Evolutionary conservation across 2,888 invertebrate genomes (phyloP).

Genomic region (Parascotia fuliginaria): DNA sequence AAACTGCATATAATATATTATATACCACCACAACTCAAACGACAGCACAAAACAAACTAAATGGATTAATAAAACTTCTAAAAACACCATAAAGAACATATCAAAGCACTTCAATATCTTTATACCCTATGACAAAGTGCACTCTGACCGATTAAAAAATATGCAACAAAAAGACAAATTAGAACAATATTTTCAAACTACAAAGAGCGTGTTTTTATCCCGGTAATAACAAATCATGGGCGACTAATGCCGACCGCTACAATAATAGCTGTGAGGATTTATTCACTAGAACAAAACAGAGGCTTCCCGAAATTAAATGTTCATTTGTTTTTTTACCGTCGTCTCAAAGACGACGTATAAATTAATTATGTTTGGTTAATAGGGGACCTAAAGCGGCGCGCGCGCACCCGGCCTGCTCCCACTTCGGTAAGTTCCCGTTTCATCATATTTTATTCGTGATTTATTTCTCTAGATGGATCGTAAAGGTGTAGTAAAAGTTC

Average conservation of each 20-base stretch:
- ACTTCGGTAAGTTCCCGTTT: conserved; percentile 33
- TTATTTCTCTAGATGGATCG: conserved; percentile 20
- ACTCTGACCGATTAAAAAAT: conserved; percentile 28
- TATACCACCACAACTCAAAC: not conserved
- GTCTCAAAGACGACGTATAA: conserved; percentile 55
- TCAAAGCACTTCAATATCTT: conserved; percentile 11
- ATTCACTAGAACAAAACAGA: conserved; percentile 33
- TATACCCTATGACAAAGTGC: conserved; percentile 28
- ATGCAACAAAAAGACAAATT: conserved; percentile 25
- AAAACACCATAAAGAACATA: conserved; percentile 12
- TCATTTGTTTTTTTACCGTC: conserved; percentile 47
- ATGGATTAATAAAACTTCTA: conserved; percentile 10
- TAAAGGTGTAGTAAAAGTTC: conserved; percentile 15
- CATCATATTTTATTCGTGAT: conserved; percentile 38
- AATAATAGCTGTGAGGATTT: conserved; percentile 59
- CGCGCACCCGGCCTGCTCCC: conserved; percentile 39
- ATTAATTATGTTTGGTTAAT: conserved; percentile 82
- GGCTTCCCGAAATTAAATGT: conserved; percentile 64
- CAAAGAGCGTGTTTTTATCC: conserved; percentile 51
- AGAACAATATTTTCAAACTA: conserved; percentile 45
- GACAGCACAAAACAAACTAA: not conserved
- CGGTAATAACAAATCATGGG: conserved; percentile 52
- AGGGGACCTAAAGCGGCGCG: conserved; percentile 42
- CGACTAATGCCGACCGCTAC: conserved; percentile 57
- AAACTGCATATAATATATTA: not conserved